Evolutionary conservation across 2,797 vertebrate species (phyloP).

Genomic region (Acanthurus leucopareius): DNA sequence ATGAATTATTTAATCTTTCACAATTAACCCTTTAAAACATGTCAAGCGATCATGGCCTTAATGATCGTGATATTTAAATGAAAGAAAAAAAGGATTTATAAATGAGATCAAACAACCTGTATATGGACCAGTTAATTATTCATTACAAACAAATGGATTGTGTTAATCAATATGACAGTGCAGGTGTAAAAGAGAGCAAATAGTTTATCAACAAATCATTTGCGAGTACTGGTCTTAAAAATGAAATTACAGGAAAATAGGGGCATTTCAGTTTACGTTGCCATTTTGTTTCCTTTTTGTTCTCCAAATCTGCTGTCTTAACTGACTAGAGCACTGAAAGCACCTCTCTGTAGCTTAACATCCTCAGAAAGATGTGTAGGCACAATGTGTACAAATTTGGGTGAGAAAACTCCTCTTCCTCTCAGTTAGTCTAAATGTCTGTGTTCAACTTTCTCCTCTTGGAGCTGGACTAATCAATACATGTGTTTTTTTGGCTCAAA

Average conservation of each 20-base stretch:
- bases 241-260: neutral
- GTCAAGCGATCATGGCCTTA: constrained; percentile 20
- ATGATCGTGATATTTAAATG: neutral
- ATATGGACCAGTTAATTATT: neutral
- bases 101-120: constrained; percentile 1
- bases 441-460: neutral
- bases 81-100: neutral
- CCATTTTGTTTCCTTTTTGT: neutral
- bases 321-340: neutral
- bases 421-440: neutral
- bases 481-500: neutral
- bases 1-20: neutral
- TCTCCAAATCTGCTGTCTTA: neutral
- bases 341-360: no score
- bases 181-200: neutral
- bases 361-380: neutral
- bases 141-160: no score
- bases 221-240: neutral
- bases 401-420: neutral
- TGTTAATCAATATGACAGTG: neutral
- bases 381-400: neutral
- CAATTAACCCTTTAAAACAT: constrained; percentile 21
- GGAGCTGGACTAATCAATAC: neutral
- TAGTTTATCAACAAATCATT: neutral
- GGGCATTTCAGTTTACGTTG: neutral